A percentile compares a stretch with the other conserved stretches of the same genome.
Conservation (phyloP, 2,113 vertebrate genomes). For the Myxocyprinus asiaticus region DNA sequence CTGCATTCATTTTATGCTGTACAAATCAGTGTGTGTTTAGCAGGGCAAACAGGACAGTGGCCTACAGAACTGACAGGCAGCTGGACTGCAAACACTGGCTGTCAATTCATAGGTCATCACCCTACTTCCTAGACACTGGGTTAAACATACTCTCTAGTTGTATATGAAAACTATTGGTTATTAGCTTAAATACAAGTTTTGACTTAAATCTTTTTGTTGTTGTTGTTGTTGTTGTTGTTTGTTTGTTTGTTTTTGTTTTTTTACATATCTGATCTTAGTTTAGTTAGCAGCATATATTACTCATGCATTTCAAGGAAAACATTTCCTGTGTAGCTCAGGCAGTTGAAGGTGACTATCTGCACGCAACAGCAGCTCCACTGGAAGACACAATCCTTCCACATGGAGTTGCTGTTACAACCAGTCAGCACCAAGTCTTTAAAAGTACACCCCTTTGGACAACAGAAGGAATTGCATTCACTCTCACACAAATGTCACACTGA, state of each 20-base stretch:
- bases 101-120: slow-evolving; percentile 86
- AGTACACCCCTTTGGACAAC: not conserved
- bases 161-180: not conserved
- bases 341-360: slow-evolving; percentile 61
- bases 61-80: slow-evolving; percentile 86
- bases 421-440: slow-evolving; percentile 60
- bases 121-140: slow-evolving; percentile 61
- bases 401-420: slow-evolving; percentile 85
- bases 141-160: not conserved
- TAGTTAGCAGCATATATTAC: too few species aligned
- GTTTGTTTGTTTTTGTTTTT: too few species aligned
- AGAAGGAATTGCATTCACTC: not conserved
- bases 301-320: too few species aligned
- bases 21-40: slow-evolving; percentile 35
- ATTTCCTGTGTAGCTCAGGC: too few species aligned
- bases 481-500: not conserved
- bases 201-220: too few species aligned
- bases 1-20: not conserved
- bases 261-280: too few species aligned
- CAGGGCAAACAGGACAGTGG: slow-evolving; percentile 73
- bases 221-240: too few species aligned
- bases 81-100: slow-evolving; percentile 70
- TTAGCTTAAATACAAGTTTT: too few species aligned
- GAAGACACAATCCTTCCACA: slow-evolving; percentile 75
- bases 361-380: slow-evolving; percentile 82